Percentiles rank a stretch among this genome's conserved stretches.
Conservation (phyloP, 2,888 invertebrate genomes). For the Drosophila gaucha region DNA sequence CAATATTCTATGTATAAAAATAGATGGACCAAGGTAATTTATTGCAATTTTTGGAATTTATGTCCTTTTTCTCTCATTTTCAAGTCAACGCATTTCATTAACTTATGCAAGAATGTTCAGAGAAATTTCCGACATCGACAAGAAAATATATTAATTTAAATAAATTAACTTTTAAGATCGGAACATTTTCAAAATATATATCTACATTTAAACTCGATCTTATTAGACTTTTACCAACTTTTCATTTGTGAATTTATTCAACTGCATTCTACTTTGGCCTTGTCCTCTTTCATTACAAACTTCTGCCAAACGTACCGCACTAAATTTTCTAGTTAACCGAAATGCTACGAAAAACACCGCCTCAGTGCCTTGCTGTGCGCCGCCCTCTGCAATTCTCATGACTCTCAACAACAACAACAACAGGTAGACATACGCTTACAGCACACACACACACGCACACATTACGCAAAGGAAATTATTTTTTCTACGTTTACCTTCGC, state of each 20-base stretch:
- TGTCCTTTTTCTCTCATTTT: too few species aligned
- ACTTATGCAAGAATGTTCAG: too few species aligned
- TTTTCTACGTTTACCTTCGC: constrained; percentile 48
- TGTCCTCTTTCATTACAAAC: background rate
- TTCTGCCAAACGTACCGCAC: constrained; percentile 18
- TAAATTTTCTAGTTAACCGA: constrained; percentile 19
- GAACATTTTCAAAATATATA: too few species aligned
- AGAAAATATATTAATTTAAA: too few species aligned
- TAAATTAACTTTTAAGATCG: too few species aligned
- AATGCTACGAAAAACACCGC: background rate
- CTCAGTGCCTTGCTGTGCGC: constrained; percentile 7
- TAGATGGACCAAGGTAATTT: too few species aligned
- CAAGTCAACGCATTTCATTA: too few species aligned
- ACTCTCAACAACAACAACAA: constrained; percentile 28
- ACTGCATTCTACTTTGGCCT: too few species aligned
- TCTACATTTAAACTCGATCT: too few species aligned
- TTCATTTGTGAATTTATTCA: background rate
- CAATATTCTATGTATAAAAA: background rate
- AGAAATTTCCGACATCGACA: too few species aligned
- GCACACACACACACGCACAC: constrained; percentile 22
- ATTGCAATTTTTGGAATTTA: too few species aligned
- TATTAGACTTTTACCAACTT: too few species aligned
- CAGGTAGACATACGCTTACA: constrained; percentile 13
- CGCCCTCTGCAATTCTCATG: constrained; percentile 4
- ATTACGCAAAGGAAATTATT: constrained; percentile 74